phyloP scores from a whole-genome alignment of 1,140 invertebrate species.

The Drosophila pallidifrons region DNA sequence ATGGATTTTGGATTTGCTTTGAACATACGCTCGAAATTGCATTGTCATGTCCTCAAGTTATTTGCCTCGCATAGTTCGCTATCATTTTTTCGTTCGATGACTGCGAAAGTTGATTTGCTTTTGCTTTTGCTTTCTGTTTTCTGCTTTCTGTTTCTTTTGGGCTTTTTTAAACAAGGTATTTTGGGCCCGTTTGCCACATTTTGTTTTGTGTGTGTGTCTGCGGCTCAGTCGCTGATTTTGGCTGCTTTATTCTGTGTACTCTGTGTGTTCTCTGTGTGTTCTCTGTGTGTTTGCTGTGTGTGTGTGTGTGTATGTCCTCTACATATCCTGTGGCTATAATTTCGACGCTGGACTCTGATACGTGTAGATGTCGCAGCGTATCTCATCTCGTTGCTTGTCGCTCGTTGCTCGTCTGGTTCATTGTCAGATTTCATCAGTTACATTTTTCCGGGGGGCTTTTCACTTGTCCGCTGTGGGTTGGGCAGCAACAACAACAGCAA shows the following conservation, averaged over 20 bases:
- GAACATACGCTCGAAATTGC: constrained; percentile 67
- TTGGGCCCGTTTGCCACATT: constrained; percentile 16
- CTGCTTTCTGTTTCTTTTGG: no score
- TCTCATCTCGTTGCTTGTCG: background rate
- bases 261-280: constrained; percentile 46
- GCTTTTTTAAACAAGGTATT: background rate
- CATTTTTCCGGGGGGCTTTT: constrained; percentile 20
- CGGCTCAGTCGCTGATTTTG: constrained; percentile 37
- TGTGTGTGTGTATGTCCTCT: constrained; percentile 55
- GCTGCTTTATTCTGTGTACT: constrained; percentile 53
- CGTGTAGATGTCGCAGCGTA: background rate
- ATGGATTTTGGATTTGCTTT: constrained; percentile 49
- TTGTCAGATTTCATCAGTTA: constrained; percentile 77
- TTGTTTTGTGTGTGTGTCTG: constrained; percentile 21
- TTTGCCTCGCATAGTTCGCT: constrained; percentile 48
- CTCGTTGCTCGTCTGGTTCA: constrained; percentile 2
- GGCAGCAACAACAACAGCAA: background rate
- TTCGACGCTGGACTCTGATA: constrained; percentile 43
- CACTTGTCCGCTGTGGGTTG: constrained; percentile 19
- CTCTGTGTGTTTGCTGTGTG: constrained; percentile 21
- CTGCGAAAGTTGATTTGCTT: background rate
- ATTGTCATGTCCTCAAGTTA: constrained; percentile 80
- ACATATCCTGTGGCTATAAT: constrained; percentile 74
- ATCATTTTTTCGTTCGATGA: background rate
- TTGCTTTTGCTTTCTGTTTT: background rate